Evolutionary conservation across 2,888 invertebrate genomes (phyloP), one percentile per base, ranked within the genome.

Genomic region (Ennomos erosarius): DNA sequence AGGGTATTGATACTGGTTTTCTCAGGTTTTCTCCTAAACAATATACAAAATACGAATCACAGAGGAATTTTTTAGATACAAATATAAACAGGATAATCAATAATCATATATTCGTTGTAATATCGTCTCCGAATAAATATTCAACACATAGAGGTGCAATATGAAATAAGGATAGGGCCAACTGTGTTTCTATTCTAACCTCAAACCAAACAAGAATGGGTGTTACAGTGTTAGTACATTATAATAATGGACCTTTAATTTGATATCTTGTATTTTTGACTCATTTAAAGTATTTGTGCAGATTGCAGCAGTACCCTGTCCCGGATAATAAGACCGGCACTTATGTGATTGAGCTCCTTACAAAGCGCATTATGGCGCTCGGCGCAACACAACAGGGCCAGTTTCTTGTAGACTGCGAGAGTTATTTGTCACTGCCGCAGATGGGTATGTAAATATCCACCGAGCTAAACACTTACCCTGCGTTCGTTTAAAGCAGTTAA

Each of bases 371-470:
- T 16, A 90, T 96, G 38, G 96, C 97, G 0, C 90, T 98, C 1
- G 98, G 99, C 12, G 99, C 98, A 0, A 90, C 95, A 0, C 98
- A 97, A 77, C 95, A 96, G 59, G 99, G 99, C 0, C 97, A 97
- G 73, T 99, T 98, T 84, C 86, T 97, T 49, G 98, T 99, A 0
- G 99, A 99, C 80, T 99, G 99, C 76, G 99, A 99, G 84, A 98
- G 98, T 0, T 98, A 97, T 79, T 95, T 95, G 40, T 97, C 97
- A 0, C 95, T 95, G 44, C 95, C 96, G 1, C 95, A 95, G 74
- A 92, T 96, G 80, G 95, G 95, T 94, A 71, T 83, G 83, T 70
- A 51, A 11, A 1, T 16, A 16, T 26, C 26, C 3, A 26, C 1
- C 26, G 26, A 26, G 6, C 6, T 26, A 26, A 26, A n/a, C n/a